phyloP scores from a whole-genome alignment of 1,140 invertebrate genomes.

The Thereuonema tuberculata region DNA sequence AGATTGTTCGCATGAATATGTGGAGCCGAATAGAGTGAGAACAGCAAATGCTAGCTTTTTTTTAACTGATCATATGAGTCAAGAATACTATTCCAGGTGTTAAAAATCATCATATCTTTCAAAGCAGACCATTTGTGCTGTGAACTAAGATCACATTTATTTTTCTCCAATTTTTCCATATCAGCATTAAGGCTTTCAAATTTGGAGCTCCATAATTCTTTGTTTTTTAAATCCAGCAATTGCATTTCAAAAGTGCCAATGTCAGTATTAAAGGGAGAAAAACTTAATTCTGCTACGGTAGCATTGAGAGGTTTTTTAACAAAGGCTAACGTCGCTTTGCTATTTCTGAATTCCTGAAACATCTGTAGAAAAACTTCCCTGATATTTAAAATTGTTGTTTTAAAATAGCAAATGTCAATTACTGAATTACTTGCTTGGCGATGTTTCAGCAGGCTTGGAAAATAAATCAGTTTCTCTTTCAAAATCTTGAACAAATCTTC shows the following conservation, averaged over 20 bases:
- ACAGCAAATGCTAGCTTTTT: not conserved
- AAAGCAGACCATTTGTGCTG: not conserved
- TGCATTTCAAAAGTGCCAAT: not conserved
- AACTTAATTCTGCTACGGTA: not conserved
- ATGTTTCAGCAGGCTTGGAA: not conserved
- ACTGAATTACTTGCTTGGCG: not conserved
- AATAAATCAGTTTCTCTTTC: not conserved
- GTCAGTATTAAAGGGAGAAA: not conserved
- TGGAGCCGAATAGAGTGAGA: not conserved
- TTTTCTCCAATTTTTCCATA: not conserved
- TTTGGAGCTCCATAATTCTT: not conserved
- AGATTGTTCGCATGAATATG: not conserved
- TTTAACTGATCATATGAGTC: not conserved
- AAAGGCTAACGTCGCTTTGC: not conserved
- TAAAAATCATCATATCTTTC: not conserved
- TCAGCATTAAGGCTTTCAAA: not conserved
- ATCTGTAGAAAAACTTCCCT: not conserved
- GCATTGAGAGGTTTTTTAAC: not conserved
- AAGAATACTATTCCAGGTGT: not conserved
- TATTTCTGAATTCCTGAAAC: not conserved
- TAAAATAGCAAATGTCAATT: not conserved
- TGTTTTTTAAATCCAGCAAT: not conserved
- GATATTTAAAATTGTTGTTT: not conserved
- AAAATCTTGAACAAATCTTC: not conserved
- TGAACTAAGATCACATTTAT: not conserved